Evolutionary conservation across 2,797 vertebrate genomes (phyloP).

Genomic region (Poeciliopsis infans): DNA sequence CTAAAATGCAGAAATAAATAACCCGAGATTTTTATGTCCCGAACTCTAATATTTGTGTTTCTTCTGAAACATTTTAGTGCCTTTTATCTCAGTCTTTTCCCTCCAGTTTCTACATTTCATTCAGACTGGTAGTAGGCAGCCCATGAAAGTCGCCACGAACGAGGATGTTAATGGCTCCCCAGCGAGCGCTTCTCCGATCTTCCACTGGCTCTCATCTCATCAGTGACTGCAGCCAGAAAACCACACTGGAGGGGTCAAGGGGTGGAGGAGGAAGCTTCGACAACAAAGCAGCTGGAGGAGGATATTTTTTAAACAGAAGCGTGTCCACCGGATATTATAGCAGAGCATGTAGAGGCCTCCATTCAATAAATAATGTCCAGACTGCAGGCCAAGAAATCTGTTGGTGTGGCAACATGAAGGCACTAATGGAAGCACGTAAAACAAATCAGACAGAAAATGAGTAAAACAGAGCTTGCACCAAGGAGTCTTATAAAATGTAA

Average conservation of each 20-base stretch:
- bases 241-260: conserved; percentile 30
- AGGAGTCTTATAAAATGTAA: conserved; percentile 26
- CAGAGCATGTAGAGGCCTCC: conserved; percentile 11
- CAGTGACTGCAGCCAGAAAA: conserved; percentile 38
- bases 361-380: conserved; percentile 15
- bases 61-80: not conserved
- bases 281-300: conserved; percentile 31
- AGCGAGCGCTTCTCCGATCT: conserved; percentile 52
- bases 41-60: not conserved
- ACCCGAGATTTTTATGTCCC: not conserved
- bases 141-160: conserved; percentile 55
- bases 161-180: conserved; percentile 67
- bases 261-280: conserved; percentile 22
- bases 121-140: conserved; percentile 38
- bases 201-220: conserved; percentile 30
- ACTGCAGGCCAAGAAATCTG: conserved; percentile 12
- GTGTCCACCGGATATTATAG: conserved; percentile 14
- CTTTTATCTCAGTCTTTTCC: conserved; percentile 1
- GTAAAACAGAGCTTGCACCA: conserved; percentile 3
- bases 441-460: not conserved
- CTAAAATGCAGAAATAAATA: not conserved
- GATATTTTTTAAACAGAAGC: conserved; percentile 11
- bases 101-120: conserved; percentile 29
- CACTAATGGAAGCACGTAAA: conserved; percentile 23
- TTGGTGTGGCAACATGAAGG: conserved; percentile 10